Evolutionary conservation across 1,140 invertebrate genomes (phyloP), one percentile per base, ranked within the genome.

Genomic region (Rhagoletis pomonella): DNA sequence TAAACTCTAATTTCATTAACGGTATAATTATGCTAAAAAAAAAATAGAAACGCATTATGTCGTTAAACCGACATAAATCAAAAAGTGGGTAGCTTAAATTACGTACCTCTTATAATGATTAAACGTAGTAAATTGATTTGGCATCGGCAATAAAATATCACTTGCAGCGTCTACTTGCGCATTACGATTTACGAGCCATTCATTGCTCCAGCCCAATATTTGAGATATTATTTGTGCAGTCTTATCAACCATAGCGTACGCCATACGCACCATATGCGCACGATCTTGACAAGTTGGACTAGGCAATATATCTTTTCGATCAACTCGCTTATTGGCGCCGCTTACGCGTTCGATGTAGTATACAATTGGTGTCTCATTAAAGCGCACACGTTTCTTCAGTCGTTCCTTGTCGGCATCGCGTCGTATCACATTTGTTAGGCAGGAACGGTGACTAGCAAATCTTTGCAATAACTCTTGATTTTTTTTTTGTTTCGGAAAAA

Each of bases 1-100:
- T 59, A 12, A 91, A 84, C 50, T 92, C 92, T 4, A 92, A 67
- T 86, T 91, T 92, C 88, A 92, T 92, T 0, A 92, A 77, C 0
- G 92, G 90, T 17, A 90, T 85, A 60, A 92, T 67, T 2, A 86
- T 92, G 1, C 92, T 92, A 12, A 59, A 50, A 12, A 59, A 50
- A 19, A 65, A 14, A 65, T 65, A 10, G 64, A 10, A 29, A 29
- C 29, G 29, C 29, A 29, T 29, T 29, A 29, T 29, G 29, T 29
- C 29, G 29, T 29, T 29, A 29, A 29, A 1, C 64, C 3, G 64
- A n/a, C 17, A 10, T 55, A 55, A 55, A 55, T 29, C 29, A 29
- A 29, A 29, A 29, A 29, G 29, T 29, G 29, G 29, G 0, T 29
- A 62, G 2, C 14, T 58, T 29, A 6, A 85, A n/a, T 39, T 50